Conservation (phyloP, 2,113 vertebrate genomes). For the Psephotus haematonotus region DNA sequence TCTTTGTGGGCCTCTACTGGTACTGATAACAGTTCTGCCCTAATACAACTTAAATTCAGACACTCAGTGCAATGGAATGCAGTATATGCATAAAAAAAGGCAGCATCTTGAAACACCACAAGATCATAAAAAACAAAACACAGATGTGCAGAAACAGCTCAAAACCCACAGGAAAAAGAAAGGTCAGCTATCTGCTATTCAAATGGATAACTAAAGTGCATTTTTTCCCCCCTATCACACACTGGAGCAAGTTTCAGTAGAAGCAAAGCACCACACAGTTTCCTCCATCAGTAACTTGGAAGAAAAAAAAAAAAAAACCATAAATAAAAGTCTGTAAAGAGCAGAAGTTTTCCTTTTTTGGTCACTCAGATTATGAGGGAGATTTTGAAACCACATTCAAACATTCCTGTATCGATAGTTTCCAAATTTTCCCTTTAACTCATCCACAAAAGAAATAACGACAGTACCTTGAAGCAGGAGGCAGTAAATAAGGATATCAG, state of each 20-base stretch:
- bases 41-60: neutral
- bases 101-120: neutral
- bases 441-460: neutral
- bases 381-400: neutral
- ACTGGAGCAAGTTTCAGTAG: neutral
- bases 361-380: neutral
- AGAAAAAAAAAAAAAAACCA: neutral
- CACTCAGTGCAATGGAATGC: neutral
- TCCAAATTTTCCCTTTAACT: neutral
- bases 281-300: neutral
- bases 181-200: neutral
- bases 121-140: neutral
- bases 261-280: neutral
- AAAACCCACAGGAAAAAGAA: neutral
- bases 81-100: neutral
- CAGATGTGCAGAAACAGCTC: neutral
- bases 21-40: neutral
- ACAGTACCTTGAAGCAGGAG: neutral
- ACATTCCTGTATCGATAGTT: neutral
- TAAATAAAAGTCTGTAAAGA: neutral
- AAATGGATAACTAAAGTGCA: neutral
- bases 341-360: neutral
- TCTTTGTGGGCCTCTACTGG: neutral
- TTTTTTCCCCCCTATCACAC: neutral
- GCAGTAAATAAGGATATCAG: constrained; percentile 15